Evolutionary conservation across 2,797 vertebrate species (phyloP), one percentile per base, ranked within the genome.

Genomic region (Potorous gilbertii): DNA sequence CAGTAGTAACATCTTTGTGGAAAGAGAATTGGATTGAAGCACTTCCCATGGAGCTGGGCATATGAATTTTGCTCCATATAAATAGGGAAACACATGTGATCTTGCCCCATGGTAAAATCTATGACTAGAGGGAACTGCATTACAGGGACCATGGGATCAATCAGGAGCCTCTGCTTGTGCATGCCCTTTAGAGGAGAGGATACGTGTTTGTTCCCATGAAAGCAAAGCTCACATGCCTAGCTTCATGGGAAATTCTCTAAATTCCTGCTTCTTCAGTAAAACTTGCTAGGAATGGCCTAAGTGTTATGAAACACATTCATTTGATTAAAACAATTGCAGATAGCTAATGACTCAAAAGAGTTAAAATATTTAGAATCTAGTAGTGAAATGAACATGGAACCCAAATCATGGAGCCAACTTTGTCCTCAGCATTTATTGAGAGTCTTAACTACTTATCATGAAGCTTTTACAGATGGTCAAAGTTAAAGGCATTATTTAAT

Each of bases 401-500:
- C n/a, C 40, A 87, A 50, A 87, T 87, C 40, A 87, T 11, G 11
- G 40, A 28, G 40, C 74, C 24, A 87, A 87, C 74, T 87, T 87
- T 46, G 21, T n/a, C 24, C 40, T 87, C 27, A 27, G 40, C 24
- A 27, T 87, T 87, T 81, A 92, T 90, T 54, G 0, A 55, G 91
- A 93, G 74, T 91, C 92, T 91, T 97, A 91, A 94, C 81, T 96
- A 95, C 93, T 96, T 93, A 96, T 96, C 93, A 94, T 46, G 56
- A 96, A 94, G 55, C 55, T 21, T 89, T 96, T 95, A 54, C 81
- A 96, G 96, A 93, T 97, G 94, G 94, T 91, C 3, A 54, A 95
- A 97, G 96, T 97, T 95, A 97, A 97, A 97, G 94, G 57, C 92
- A 54, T 91, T 66, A 12, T 91, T 95, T 91, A 94, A 90, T 94